These are phyloP conservation scores for Tortrix viridana DNA, from an alignment of 2,888 invertebrate genomes.

Conservation along the genomic window DNA sequence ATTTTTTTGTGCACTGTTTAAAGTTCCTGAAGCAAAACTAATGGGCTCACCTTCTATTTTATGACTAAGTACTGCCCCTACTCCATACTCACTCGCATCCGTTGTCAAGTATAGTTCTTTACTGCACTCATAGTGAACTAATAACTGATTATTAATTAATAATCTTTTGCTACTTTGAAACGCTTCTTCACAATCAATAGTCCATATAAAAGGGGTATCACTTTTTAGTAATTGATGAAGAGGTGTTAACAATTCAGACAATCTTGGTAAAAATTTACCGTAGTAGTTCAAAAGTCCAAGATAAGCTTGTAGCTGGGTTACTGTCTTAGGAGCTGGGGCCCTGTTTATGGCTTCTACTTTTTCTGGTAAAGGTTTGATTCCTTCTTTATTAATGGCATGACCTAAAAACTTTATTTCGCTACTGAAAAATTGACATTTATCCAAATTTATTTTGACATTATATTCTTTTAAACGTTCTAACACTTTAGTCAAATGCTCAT, in stretches of 20 bases:
- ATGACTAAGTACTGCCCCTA: slow-evolving; percentile 39
- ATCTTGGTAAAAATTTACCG: slow-evolving; percentile 16
- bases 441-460: slow-evolving; percentile 28
- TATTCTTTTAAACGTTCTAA: slow-evolving; percentile 3
- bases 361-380: slow-evolving; percentile 31
- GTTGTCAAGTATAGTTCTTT: slow-evolving; percentile 27
- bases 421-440: slow-evolving; percentile 35
- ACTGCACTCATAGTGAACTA: slow-evolving; percentile 19
- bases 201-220: not conserved
- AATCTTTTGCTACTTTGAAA: not conserved
- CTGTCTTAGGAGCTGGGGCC: slow-evolving; percentile 12
- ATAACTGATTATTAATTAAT: slow-evolving; percentile 6
- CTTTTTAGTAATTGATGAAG: slow-evolving; percentile 15
- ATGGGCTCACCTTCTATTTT: slow-evolving; percentile 30
- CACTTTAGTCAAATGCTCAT: slow-evolving; percentile 7
- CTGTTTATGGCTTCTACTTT: slow-evolving; percentile 33
- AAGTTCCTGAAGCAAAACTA: slow-evolving; percentile 33
- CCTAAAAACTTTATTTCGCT: slow-evolving; percentile 32
- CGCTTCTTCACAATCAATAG: not conserved
- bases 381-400: slow-evolving; percentile 27
- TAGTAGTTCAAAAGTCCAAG: slow-evolving; percentile 33
- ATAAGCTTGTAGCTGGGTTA: slow-evolving; percentile 15
- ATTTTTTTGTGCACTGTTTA: slow-evolving; percentile 35
- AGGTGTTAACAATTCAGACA: slow-evolving; percentile 20
- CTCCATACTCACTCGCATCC: slow-evolving; percentile 36